phyloP scores from a whole-genome alignment of 2,113 vertebrate species.

The Orthonyx spaldingii region DNA sequence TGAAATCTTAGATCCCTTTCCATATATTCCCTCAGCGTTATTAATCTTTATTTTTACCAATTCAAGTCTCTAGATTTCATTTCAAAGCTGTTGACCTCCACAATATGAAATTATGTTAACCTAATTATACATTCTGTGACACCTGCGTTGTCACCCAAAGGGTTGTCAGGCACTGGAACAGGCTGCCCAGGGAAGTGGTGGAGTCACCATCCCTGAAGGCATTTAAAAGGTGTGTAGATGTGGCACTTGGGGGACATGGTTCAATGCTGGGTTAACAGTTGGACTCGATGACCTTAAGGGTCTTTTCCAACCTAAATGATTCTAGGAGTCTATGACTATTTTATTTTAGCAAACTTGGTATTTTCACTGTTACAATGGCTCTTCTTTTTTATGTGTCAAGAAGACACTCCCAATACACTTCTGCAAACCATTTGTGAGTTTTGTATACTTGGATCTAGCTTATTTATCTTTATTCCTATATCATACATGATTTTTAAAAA shows the following conservation, averaged over 20 bases:
- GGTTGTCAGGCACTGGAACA: not conserved
- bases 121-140: not conserved
- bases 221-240: not conserved
- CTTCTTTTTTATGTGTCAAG: not conserved
- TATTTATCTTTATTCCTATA: not conserved
- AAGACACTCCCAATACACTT: not conserved
- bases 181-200: not conserved
- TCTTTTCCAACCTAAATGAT: not conserved
- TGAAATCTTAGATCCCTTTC: not conserved
- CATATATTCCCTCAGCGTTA: not conserved
- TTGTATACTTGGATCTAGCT: not conserved
- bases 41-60: not conserved
- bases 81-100: not conserved
- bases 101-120: not conserved
- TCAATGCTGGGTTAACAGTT: not conserved
- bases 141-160: not conserved
- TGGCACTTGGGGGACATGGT: too few relatives aligned
- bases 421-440: not conserved
- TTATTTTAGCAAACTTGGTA: not conserved
- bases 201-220: not conserved
- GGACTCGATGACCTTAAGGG: accelerated
- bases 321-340: not conserved
- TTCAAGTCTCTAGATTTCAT: not conserved
- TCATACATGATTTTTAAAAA: not conserved
- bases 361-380: not conserved